These are phyloP conservation scores for Eueremaeus valkanovi DNA, from an alignment of 2,888 invertebrate species.

Conservation along the genomic window DNA sequence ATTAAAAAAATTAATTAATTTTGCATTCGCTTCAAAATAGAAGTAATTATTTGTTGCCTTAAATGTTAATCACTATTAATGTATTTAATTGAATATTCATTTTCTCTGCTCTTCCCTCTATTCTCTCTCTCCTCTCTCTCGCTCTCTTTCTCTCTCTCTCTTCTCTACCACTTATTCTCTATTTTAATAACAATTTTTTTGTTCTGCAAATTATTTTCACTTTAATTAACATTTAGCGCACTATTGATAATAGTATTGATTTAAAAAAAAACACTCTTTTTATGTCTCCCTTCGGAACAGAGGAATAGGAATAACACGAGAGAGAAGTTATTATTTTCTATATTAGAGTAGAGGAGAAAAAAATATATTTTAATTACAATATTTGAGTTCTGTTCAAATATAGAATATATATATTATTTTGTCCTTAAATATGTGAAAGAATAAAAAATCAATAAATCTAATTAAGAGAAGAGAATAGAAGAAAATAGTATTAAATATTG, in stretches of 20 bases:
- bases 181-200: not conserved
- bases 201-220: slow-evolving; percentile 10
- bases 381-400: too few relatives aligned
- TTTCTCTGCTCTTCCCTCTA: not conserved
- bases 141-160: too few relatives aligned
- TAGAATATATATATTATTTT: too few relatives aligned
- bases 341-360: too few relatives aligned
- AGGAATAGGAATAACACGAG: not conserved
- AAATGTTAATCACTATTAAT: slow-evolving; percentile 21
- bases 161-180: too few relatives aligned
- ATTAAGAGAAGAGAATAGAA: too few relatives aligned
- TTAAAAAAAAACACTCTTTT: not conserved
- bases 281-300: not conserved
- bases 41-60: slow-evolving; percentile 25
- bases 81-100: slow-evolving; percentile 28
- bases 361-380: not conserved
- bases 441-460: too few relatives aligned
- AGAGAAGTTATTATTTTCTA: too few relatives aligned
- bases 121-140: too few relatives aligned
- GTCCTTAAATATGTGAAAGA: too few relatives aligned
- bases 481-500: too few relatives aligned
- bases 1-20: slow-evolving; percentile 35
- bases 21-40: not conserved
- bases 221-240: slow-evolving; percentile 9
- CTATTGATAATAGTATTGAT: too few relatives aligned